A percentile compares a stretch with the other conserved stretches of the same genome.
These are phyloP conservation scores for Esox niger DNA, from an alignment of 2,113 vertebrate genomes.

Conservation along the genomic window DNA sequence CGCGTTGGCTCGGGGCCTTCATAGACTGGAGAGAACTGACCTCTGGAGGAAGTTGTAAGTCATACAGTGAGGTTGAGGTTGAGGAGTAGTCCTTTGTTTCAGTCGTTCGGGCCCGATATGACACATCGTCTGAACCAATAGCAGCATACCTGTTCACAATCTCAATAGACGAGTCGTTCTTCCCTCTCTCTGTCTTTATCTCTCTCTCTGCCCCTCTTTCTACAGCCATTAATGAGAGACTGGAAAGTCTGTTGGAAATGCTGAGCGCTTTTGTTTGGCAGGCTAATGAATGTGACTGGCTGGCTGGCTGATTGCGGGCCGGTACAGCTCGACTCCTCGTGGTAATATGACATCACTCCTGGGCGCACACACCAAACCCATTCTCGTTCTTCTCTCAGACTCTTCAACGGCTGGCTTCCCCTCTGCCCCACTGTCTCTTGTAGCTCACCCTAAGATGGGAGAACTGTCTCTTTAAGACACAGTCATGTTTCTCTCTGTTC, in stretches of 20 bases:
- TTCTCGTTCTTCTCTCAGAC: constrained; percentile 17
- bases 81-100: constrained; percentile 23
- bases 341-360: neutral
- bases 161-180: constrained; percentile 13
- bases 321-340: neutral
- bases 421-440: neutral
- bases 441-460: neutral
- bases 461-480: neutral
- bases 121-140: constrained; percentile 5
- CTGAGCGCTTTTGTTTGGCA: neutral
- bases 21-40: neutral
- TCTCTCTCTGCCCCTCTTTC: neutral
- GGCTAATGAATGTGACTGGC: neutral
- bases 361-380: neutral
- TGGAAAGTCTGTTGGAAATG: neutral
- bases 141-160: constrained; percentile 13
- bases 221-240: constrained; percentile 2
- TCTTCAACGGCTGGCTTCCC: neutral
- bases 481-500: neutral
- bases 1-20: constrained; percentile 33
- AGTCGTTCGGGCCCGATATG: neutral
- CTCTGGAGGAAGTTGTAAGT: constrained; percentile 32
- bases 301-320: neutral
- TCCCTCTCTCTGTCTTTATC: neutral
- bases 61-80: constrained; percentile 26